Conservation (phyloP, 2,888 invertebrate genomes). For the Lochmaea capreae region DNA sequence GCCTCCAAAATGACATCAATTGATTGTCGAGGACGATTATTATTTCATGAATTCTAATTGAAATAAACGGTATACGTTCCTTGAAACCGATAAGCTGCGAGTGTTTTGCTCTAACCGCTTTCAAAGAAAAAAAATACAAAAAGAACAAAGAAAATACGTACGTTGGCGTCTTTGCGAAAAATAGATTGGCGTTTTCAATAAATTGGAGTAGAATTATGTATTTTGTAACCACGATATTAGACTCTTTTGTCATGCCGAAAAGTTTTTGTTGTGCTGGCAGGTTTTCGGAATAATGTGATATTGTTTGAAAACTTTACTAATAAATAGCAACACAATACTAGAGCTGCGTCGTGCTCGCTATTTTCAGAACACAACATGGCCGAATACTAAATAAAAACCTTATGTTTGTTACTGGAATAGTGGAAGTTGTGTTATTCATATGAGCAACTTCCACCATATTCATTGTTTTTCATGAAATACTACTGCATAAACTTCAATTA, state of each 20-base stretch:
- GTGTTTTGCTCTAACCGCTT: neutral
- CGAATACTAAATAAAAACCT: constrained; percentile 27
- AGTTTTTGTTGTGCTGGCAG: constrained; percentile 45
- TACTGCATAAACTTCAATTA: no score
- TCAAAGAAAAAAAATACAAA: neutral
- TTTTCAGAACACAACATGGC: constrained; percentile 34
- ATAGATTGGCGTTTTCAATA: constrained; percentile 42
- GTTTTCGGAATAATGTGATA: constrained; percentile 42
- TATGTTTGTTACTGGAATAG: constrained; percentile 21
- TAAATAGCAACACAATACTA: constrained; percentile 50
- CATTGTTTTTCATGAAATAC: no score
- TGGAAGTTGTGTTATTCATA: constrained; percentile 18
- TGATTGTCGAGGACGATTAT: no score
- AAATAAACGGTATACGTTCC: no score
- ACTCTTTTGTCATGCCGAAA: constrained; percentile 43
- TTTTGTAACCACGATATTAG: constrained; percentile 44
- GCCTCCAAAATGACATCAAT: no score
- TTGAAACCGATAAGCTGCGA: no score
- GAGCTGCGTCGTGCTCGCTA: constrained; percentile 28
- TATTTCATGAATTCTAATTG: no score
- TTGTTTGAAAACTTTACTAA: constrained; percentile 50
- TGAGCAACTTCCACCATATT: constrained; percentile 13
- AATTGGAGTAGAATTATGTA: constrained; percentile 46
- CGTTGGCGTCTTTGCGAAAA: constrained; percentile 5
- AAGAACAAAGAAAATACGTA: neutral